Percentiles rank a stretch among this genome's conserved stretches.
Conservation (phyloP, 1,140 invertebrate genomes). For the Kradibia gibbosae region DNA sequence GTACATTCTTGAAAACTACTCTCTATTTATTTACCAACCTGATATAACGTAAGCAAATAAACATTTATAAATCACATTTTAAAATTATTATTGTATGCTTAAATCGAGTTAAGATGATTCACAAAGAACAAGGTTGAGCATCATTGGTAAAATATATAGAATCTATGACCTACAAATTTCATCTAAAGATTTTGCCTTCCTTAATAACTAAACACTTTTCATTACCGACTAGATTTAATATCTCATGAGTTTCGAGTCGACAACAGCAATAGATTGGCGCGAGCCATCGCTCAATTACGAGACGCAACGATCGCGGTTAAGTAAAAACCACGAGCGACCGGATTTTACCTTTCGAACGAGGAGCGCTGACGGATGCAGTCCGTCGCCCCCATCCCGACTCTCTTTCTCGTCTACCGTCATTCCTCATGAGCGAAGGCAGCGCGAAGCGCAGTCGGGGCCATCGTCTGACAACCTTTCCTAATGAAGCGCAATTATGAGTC, state of each 20-base stretch:
- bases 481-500: slow-evolving; percentile 35
- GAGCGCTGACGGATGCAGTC: background rate
- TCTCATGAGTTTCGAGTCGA: no score
- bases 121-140: no score
- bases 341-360: background rate
- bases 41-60: no score
- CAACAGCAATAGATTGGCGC: background rate
- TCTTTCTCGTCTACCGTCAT: background rate
- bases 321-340: background rate
- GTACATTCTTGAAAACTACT: no score
- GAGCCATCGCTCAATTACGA: background rate
- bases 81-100: no score
- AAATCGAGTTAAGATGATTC: no score
- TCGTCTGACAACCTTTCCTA: background rate
- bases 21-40: no score
- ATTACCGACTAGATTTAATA: background rate
- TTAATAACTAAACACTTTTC: background rate
- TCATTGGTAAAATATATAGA: no score
- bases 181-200: no score
- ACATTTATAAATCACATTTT: no score
- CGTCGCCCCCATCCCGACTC: no score
- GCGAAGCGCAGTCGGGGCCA: background rate
- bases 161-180: no score
- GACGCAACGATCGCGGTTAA: background rate
- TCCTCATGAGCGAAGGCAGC: background rate